Conservation (phyloP, 2,113 vertebrate species). For the Thryonomys swinderianus region DNA sequence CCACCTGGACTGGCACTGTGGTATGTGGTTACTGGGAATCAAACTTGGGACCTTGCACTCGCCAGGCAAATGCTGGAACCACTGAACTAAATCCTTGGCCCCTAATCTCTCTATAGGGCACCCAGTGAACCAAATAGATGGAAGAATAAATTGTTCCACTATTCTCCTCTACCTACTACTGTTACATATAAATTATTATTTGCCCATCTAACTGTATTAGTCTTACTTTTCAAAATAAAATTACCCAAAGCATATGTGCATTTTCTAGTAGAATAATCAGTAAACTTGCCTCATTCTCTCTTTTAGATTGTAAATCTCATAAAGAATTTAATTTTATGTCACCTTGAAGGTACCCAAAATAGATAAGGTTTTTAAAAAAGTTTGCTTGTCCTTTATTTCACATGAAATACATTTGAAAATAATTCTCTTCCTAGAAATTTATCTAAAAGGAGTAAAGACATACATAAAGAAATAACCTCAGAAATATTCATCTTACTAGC, state of each 20-base stretch:
- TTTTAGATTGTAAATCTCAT: background rate
- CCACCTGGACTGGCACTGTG: no score
- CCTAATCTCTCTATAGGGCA: background rate
- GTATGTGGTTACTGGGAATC: no score
- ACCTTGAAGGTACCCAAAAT: background rate
- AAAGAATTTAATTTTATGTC: conserved; percentile 32
- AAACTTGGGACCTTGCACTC: no score
- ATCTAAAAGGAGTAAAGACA: background rate
- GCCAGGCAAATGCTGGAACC: no score
- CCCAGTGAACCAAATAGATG: background rate
- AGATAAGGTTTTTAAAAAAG: background rate
- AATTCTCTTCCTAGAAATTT: background rate
- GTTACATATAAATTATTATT: background rate
- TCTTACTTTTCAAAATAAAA: background rate
- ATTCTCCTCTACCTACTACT: background rate
- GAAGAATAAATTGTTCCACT: background rate
- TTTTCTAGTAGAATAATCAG: background rate
- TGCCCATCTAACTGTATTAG: background rate
- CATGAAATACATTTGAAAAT: background rate
- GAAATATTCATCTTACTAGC: conserved; percentile 10
- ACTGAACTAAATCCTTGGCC: no score
- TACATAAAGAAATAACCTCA: background rate
- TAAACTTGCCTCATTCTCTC: background rate
- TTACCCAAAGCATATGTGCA: background rate
- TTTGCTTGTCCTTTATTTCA: background rate